A percentile compares a stretch with the other conserved stretches of the same genome.
phyloP scores from a whole-genome alignment of 2,888 invertebrate genomes.

The Sturmia bella region DNA sequence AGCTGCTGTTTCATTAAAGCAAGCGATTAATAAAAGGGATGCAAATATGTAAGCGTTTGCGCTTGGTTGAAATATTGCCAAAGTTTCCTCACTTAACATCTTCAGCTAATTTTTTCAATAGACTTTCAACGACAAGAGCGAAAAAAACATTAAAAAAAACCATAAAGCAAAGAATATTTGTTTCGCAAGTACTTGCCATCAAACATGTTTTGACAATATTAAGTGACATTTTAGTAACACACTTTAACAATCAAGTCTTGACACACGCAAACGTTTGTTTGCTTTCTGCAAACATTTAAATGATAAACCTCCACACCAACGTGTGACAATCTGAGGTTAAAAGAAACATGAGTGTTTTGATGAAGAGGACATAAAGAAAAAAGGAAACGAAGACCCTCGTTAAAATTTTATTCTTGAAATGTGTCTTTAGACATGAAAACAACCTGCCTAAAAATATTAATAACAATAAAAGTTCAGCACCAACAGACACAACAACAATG shows the following conservation, averaged over 20 bases:
- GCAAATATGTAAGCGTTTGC: conserved; percentile 30
- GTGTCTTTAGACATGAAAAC: conserved; percentile 29
- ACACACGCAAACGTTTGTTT: conserved; percentile 28
- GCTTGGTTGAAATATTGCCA: conserved; percentile 29
- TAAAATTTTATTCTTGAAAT: conserved; percentile 48
- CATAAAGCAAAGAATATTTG: conserved; percentile 32
- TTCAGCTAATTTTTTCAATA: conserved; percentile 61
- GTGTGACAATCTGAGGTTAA: conserved; percentile 27
- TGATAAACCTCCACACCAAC: conserved; percentile 35
- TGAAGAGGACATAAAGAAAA: not conserved
- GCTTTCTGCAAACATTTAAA: conserved; percentile 39
- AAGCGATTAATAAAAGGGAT: conserved; percentile 45
- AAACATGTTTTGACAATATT: conserved; percentile 67
- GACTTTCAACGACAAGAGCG: conserved; percentile 34
- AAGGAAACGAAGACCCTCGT: conserved; percentile 33
- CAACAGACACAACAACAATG: conserved; percentile 49
- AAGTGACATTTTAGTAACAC: conserved; percentile 57
- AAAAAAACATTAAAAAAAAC: not conserved
- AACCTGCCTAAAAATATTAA: conserved; percentile 43
- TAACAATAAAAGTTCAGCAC: conserved; percentile 54
- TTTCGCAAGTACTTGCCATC: conserved; percentile 31
- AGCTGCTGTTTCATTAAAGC: too few species aligned
- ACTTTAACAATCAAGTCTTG: conserved; percentile 3
- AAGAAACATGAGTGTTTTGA: conserved; percentile 26
- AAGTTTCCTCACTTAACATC: conserved; percentile 37